Conservation (phyloP, 2,888 invertebrate species). For the Campopleginae sp. region DNA sequence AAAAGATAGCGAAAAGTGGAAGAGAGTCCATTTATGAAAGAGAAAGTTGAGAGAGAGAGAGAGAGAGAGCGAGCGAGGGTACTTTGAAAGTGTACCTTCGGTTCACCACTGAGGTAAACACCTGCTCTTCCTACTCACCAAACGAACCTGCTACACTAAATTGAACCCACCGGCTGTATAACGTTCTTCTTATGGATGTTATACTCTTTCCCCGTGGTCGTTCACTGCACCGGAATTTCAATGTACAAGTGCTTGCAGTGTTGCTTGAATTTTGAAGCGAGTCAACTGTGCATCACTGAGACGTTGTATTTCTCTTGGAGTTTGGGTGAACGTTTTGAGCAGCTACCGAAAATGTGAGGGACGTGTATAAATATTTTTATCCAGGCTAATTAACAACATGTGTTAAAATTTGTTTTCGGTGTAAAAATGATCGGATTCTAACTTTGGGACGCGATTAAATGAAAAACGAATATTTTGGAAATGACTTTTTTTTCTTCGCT, state of each 20-base stretch:
- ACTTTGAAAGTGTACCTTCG: slow-evolving; percentile 53
- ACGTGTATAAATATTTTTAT: neutral
- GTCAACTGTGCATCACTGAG: slow-evolving; percentile 8
- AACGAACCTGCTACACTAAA: slow-evolving; percentile 60
- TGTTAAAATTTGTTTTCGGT: neutral
- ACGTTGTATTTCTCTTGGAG: neutral
- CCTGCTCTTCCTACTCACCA: slow-evolving; percentile 43
- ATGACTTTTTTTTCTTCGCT: too few relatives aligned
- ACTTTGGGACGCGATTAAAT: neutral
- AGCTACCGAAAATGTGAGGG: neutral
- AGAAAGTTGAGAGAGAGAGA: slow-evolving; percentile 15
- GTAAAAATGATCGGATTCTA: neutral
- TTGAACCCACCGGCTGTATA: slow-evolving; percentile 59
- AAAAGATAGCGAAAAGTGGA: slow-evolving; percentile 45
- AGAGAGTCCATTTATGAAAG: slow-evolving; percentile 20
- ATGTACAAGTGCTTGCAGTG: neutral
- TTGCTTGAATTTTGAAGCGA: slow-evolving; percentile 26
- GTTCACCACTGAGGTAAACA: slow-evolving; percentile 56
- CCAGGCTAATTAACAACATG: neutral
- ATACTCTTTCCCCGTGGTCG: slow-evolving; percentile 24
- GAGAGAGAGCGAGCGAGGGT: slow-evolving; percentile 23
- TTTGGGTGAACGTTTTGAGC: neutral
- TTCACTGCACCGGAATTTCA: slow-evolving; percentile 17
- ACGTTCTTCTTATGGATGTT: slow-evolving; percentile 15
- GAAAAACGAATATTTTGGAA: neutral